phyloP scores from a whole-genome alignment of 1,140 invertebrate species.

The Zaprionus kolodkinae region DNA sequence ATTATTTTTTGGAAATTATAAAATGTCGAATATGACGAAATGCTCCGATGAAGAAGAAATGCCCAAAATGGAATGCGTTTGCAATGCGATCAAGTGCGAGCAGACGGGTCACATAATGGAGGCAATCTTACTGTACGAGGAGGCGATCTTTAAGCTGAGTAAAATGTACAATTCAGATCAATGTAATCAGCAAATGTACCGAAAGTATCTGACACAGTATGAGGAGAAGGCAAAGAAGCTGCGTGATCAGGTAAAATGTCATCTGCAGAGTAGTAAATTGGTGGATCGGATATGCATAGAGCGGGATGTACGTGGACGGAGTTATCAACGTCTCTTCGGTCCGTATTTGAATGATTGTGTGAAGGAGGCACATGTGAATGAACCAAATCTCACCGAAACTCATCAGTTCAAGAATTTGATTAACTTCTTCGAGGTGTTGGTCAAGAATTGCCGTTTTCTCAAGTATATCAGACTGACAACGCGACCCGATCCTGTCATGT shows the following conservation, averaged over 20 bases:
- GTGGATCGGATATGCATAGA: constrained; percentile 65
- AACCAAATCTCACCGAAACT: constrained; percentile 61
- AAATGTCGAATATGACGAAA: constrained; percentile 47
- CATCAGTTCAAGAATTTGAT: constrained; percentile 65
- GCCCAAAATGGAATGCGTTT: constrained; percentile 57
- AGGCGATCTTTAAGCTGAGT: constrained; percentile 64
- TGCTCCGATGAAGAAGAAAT: constrained; percentile 48
- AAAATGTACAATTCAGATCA: constrained; percentile 53
- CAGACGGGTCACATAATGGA: constrained; percentile 71
- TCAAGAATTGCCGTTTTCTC: constrained; percentile 73
- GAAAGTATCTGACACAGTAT: constrained; percentile 61
- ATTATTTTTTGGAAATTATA: neutral
- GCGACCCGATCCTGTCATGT: constrained; percentile 46
- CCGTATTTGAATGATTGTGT: constrained; percentile 67
- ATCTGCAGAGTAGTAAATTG: constrained; percentile 62
- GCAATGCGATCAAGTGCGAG: constrained; percentile 65
- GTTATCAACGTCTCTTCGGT: constrained; percentile 71
- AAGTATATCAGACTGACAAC: constrained; percentile 72
- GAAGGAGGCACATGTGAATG: constrained; percentile 69
- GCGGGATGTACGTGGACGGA: constrained; percentile 57
- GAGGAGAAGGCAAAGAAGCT: constrained; percentile 60
- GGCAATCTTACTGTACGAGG: constrained; percentile 72
- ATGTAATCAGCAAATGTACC: constrained; percentile 47
- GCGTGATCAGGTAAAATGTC: constrained; percentile 67
- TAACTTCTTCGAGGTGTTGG: constrained; percentile 68